Evolutionary conservation across 2,888 invertebrate genomes (phyloP), one percentile per base, ranked within the genome.

Genomic region (Oscheius sp.): DNA sequence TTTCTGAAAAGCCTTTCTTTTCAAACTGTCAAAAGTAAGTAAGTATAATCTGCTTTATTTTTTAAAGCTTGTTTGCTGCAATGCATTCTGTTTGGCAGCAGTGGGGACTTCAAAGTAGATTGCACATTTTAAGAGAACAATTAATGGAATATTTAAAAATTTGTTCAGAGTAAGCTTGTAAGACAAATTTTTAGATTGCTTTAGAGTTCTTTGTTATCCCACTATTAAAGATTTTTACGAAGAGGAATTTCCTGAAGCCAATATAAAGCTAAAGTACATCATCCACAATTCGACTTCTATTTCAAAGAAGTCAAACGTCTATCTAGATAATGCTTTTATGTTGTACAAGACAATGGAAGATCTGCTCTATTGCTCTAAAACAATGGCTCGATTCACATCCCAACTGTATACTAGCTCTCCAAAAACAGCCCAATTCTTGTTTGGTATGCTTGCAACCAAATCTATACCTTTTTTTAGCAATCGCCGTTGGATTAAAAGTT

Each of bases 401-500:
- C 61, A 61, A 20, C 12, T 61, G n/a, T 61, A 25, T 42, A 61
- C 61, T 12, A 20, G 45, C n/a, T 61, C 61, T 1, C 6, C 42
- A 1, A 39, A 42, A 25, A 6, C 45, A 5, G 34, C 65, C n/a
- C 50, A 48, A 15, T 39, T 65, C 27, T 10, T 65, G 0, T 25
- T 65, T 10, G 52, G 65, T 65, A 6, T 29, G 3, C 8, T 29
- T 53, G n/a, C 15, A 12, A 33, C 12, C 12, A 33, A 48, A 12
- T 31, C 17, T 17, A 39, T 23, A 27, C 23, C 29, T 15, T n/a
- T 42, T 17, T 63, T 65, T 57, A 70, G 70, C 39, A 3, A 53
- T 65, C 10, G 53, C 65, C 4, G 42, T 45, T 25, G 70, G 70
- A 20, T 23, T 70, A n/a, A 39, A 39, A 15, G 25, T 31, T n/a